A percentile compares a stretch with the other conserved stretches of the same genome.
Conservation (phyloP, 2,888 invertebrate genomes). For the Papilio protenor region DNA sequence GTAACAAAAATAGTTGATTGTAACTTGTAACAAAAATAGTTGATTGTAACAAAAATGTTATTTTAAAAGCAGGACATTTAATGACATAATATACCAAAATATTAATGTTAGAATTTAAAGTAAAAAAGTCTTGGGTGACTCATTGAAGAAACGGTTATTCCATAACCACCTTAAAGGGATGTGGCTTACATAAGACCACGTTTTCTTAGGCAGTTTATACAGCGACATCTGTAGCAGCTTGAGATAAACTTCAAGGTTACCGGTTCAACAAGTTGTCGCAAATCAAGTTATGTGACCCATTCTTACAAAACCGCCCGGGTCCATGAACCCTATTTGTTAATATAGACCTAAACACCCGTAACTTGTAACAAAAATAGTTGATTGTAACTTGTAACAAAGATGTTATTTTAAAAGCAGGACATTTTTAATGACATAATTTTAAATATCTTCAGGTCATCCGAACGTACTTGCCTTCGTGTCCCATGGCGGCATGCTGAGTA, state of each 20-base stretch:
- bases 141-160: neutral
- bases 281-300: neutral
- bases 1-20: too few species aligned
- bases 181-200: neutral
- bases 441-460: conserved; percentile 83
- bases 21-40: too few species aligned
- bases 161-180: neutral
- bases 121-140: neutral
- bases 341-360: neutral
- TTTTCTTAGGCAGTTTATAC: neutral
- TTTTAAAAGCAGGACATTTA: too few species aligned
- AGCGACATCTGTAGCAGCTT: neutral
- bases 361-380: conserved; percentile 1
- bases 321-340: neutral
- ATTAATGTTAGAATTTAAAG: neutral
- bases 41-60: too few species aligned
- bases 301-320: neutral
- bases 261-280: conserved; percentile 7
- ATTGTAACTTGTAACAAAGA: neutral
- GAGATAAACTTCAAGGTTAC: conserved; percentile 11
- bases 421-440: neutral
- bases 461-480: conserved; percentile 88
- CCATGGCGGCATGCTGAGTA: conserved; percentile 89
- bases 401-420: too few species aligned
- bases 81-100: too few species aligned